A percentile compares a stretch with the other conserved stretches of the same genome.
Evolutionary conservation across 1,140 invertebrate genomes (phyloP).

Genomic region (Aphelinus atriplicis): DNA sequence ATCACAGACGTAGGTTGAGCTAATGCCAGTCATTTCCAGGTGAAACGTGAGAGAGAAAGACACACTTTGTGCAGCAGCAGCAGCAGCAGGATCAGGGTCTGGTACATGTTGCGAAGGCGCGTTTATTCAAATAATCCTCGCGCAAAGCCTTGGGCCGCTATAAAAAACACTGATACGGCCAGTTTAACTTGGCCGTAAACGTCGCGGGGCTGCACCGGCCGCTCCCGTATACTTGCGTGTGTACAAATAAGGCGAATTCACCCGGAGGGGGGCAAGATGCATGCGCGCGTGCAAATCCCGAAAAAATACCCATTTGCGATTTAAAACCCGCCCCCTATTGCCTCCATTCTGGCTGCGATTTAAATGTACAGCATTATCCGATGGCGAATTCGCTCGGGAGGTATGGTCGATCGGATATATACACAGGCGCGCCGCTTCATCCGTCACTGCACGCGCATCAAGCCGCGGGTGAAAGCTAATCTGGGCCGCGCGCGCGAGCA

Average conservation of each 20-base stretch:
- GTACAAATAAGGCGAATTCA: not conserved
- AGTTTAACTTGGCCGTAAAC: constrained; percentile 15
- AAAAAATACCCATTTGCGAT: not conserved
- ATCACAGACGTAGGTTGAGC: too few relatives aligned
- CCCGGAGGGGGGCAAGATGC: not conserved
- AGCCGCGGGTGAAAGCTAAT: too few relatives aligned
- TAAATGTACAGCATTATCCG: too few relatives aligned
- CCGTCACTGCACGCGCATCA: constrained; percentile 21
- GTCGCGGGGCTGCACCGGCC: not conserved
- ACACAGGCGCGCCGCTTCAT: not conserved
- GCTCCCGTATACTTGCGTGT: not conserved
- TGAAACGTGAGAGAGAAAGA: too few relatives aligned
- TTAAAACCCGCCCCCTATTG: too few relatives aligned
- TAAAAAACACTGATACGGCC: constrained; percentile 21
- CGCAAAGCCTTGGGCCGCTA: constrained; percentile 6
- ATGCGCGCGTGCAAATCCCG: not conserved
- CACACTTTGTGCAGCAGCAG: too few relatives aligned
- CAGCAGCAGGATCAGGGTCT: not conserved
- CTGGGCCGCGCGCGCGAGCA: not conserved
- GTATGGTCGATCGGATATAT: too few relatives aligned
- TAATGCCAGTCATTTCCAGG: too few relatives aligned
- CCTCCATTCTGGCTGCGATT: too few relatives aligned
- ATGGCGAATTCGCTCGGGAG: too few relatives aligned
- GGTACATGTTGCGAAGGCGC: not conserved
- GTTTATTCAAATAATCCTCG: constrained; percentile 21